Evolutionary conservation across 2,113 vertebrate genomes (phyloP).

Genomic region (Halichoeres trimaculatus): DNA sequence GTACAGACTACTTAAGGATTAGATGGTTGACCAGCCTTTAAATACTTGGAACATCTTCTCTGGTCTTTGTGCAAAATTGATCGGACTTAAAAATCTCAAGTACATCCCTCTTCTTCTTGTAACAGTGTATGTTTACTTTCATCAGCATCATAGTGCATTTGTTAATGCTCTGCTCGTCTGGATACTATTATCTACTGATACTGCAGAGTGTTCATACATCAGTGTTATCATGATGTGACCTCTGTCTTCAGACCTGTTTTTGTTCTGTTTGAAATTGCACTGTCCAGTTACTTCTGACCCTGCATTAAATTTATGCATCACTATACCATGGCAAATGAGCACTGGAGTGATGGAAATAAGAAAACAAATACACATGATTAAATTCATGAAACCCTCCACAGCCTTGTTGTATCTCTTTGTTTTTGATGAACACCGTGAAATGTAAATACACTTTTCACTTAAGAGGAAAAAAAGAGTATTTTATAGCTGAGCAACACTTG

Average conservation of each 20-base stretch:
- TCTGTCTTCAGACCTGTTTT: background rate
- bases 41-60: background rate
- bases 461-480: no score
- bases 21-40: background rate
- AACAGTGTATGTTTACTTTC: background rate
- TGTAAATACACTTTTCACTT: background rate
- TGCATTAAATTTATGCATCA: conserved; percentile 16
- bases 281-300: conserved; percentile 4
- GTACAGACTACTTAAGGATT: background rate
- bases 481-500: background rate
- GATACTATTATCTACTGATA: background rate
- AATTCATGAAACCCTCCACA: conserved; percentile 49
- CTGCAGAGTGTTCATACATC: background rate
- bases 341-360: conserved; percentile 5
- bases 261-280: conserved; percentile 6
- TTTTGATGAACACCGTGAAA: background rate
- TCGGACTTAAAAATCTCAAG: background rate
- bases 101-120: background rate
- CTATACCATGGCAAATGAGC: conserved; percentile 19
- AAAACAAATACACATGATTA: conserved; percentile 44
- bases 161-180: conserved; percentile 6
- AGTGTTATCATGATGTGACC: background rate
- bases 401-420: conserved; percentile 9
- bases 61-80: background rate
- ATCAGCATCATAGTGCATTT: background rate